Conservation (phyloP, 2,113 vertebrate species). For the Dolichotis patagonum region DNA sequence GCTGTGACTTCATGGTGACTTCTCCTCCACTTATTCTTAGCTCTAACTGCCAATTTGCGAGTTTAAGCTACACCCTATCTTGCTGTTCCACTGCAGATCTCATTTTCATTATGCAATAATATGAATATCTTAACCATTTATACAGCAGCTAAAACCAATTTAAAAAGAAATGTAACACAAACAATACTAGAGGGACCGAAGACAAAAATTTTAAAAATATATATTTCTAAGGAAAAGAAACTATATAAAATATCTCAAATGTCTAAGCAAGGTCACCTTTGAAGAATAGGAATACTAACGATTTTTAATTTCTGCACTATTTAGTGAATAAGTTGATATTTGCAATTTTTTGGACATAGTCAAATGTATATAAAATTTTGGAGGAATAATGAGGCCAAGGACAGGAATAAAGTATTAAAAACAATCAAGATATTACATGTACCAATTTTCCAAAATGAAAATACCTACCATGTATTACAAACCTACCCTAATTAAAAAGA, state of each 20-base stretch:
- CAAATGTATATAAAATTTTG: background rate
- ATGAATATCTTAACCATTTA: background rate
- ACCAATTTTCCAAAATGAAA: background rate
- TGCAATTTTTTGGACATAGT: background rate
- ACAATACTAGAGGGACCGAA: background rate
- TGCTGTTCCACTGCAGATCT: background rate
- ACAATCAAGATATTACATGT: background rate
- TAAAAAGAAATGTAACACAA: background rate
- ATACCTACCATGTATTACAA: background rate
- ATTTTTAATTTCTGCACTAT: background rate
- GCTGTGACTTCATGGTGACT: background rate
- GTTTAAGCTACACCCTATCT: background rate
- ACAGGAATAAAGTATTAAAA: background rate
- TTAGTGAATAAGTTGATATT: background rate
- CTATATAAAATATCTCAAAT: background rate
- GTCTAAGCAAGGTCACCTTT: background rate
- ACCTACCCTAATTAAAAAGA: background rate
- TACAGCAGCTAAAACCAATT: background rate
- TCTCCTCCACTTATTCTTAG: background rate
- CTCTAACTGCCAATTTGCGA: background rate
- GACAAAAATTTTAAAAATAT: background rate
- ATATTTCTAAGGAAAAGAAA: background rate
- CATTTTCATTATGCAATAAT: no score
- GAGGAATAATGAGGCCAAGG: background rate
- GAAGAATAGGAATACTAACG: background rate